Conservation (phyloP, 2,888 invertebrate species). For the Ptychoptera albimana region DNA sequence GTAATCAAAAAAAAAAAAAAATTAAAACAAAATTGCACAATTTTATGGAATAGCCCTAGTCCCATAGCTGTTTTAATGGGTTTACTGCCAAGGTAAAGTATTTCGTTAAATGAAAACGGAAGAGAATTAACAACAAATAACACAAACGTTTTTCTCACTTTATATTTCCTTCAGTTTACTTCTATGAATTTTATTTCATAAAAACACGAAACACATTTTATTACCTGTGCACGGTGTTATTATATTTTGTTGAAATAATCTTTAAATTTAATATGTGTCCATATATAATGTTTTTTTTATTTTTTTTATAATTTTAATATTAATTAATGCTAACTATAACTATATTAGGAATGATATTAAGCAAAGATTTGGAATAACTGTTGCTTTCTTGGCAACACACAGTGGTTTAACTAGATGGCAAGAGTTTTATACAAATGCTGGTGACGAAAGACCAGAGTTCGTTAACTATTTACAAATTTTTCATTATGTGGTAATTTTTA, state of each 20-base stretch:
- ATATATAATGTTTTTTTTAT: too few relatives aligned
- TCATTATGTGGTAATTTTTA: not conserved
- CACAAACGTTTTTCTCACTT: too few relatives aligned
- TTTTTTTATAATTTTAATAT: too few relatives aligned
- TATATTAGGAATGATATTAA: slow-evolving; percentile 59
- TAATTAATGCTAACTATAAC: slow-evolving; percentile 4
- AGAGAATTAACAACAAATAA: too few relatives aligned
- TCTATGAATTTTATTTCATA: too few relatives aligned
- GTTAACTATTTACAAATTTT: too few relatives aligned
- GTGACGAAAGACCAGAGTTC: slow-evolving; percentile 30
- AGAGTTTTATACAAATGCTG: slow-evolving; percentile 45
- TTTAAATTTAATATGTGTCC: too few relatives aligned
- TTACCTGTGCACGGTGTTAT: too few relatives aligned
- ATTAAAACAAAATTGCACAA: slow-evolving; percentile 16
- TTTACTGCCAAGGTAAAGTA: slow-evolving; percentile 83
- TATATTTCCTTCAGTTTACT: too few relatives aligned
- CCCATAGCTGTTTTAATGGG: slow-evolving; percentile 88
- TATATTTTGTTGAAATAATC: too few relatives aligned
- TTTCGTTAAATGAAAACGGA: too few relatives aligned
- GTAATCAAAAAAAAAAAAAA: slow-evolving; percentile 3
- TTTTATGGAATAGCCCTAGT: slow-evolving; percentile 46
- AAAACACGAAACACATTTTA: too few relatives aligned
- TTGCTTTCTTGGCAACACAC: slow-evolving; percentile 78
- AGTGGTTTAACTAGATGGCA: slow-evolving; percentile 85
- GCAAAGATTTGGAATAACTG: slow-evolving; percentile 66